Base-by-base conservation (phyloP, 2,797 vertebrate species). In the Lophotriccus pileatus region DNA sequence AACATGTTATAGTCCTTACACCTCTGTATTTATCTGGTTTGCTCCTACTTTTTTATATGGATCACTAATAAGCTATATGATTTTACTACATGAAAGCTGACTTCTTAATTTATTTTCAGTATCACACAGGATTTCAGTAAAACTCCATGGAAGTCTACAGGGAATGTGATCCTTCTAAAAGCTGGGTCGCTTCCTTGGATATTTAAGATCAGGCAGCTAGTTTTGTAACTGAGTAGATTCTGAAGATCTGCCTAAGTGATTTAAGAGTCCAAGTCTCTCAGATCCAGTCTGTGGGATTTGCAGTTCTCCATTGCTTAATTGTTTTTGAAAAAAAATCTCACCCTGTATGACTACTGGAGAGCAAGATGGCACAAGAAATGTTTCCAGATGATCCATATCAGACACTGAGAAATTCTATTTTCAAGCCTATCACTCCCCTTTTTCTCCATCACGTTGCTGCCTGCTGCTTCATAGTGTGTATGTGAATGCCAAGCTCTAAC, bases 71-170 rank as follows among this genome's bases (percentile, higher is more conserved):
- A 74, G 70, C 37, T 53, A 34, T 37, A 56, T 14, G 3, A 63
- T 82, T 68, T 84, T 47, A 69, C 32, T 43, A 39, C 9, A 18
- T 67, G 30, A 84, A 78, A 76, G n/a, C 11, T 76, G 36, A 78
- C 55, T 84, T 63, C 6, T 7, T 67, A 10, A 41, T 30, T 75
- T 81, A 55, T 75, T 86, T 95, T 62, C 73, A 81, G 22, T 27
- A 53, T 46, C 37, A 34, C 2, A 44, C 27, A 69, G 9, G 32
- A 25, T 66, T 78, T 78, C 66, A 72, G 4, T 1, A 79, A n/a
- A 91, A 47, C 59, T 53, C 32, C n/a, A 41, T 0, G 1, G 25
- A 84, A 30, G 16, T 36, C 36, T 67, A 37, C 0, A 1, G 30
- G 37, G 25, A 84, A 67, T 0, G 1, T 3, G 19, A 63, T 52